These are phyloP conservation scores for Cottus gobio DNA, from an alignment of 2,113 vertebrate genomes.

Conservation along the genomic window DNA sequence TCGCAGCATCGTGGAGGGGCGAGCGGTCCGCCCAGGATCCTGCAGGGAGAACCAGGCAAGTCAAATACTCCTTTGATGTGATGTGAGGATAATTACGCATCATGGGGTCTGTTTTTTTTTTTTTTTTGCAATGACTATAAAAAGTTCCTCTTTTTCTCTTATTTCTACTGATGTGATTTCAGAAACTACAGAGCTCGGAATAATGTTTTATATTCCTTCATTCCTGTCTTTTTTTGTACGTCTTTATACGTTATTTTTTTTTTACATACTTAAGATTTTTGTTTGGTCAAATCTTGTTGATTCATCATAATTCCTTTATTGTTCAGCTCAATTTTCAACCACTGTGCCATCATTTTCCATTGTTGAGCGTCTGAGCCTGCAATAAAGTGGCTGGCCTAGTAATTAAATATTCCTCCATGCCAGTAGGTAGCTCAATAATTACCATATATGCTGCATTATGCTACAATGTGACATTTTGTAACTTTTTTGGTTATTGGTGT, in stretches of 20 bases:
- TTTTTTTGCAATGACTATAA: conserved; percentile 22
- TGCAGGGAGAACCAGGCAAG: conserved; percentile 55
- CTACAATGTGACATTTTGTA: too few species aligned
- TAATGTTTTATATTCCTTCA: conserved; percentile 51
- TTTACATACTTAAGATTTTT: neutral
- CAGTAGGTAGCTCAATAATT: too few species aligned
- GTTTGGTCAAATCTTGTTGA: neutral
- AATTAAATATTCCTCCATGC: too few species aligned
- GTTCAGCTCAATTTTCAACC: too few species aligned
- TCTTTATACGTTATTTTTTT: too few species aligned
- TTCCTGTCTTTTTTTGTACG: conserved; percentile 45
- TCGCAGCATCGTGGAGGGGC: conserved; percentile 94
- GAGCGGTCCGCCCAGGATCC: conserved; percentile 97
- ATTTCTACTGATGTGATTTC: conserved; percentile 55
- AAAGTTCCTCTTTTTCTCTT: conserved; percentile 12
- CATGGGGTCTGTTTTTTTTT: neutral
- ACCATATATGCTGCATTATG: too few species aligned
- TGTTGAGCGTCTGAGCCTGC: too few species aligned
- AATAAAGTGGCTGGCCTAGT: too few species aligned
- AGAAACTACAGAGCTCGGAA: conserved; percentile 44
- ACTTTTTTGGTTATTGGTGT: too few species aligned
- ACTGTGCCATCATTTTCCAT: too few species aligned
- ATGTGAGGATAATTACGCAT: neutral
- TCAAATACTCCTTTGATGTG: neutral
- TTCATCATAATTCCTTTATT: neutral